A percentile compares a stretch with the other conserved stretches of the same genome.
Conservation (phyloP, 2,888 invertebrate species). For the Drosophila borealis region DNA sequence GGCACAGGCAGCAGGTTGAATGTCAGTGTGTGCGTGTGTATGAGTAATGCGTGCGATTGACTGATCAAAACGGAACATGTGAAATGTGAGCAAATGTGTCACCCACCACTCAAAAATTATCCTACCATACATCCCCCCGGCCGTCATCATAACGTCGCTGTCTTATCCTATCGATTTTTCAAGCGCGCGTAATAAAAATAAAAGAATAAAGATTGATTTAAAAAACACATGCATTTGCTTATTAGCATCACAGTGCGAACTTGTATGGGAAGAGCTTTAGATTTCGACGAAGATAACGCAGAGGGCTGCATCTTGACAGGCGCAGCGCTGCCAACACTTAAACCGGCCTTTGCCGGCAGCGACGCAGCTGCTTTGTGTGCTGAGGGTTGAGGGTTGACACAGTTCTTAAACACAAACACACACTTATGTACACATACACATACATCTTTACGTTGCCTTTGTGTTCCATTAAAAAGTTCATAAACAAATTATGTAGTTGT, state of each 20-base stretch:
- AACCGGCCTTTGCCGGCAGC: slow-evolving; percentile 58
- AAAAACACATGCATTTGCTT: slow-evolving; percentile 41
- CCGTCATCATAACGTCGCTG: no score
- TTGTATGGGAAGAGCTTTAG: slow-evolving; percentile 17
- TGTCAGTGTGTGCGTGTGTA: slow-evolving; percentile 10
- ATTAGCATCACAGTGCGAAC: slow-evolving; percentile 59
- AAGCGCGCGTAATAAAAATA: slow-evolving; percentile 6
- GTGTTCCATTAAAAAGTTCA: slow-evolving; percentile 49
- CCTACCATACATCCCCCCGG: neutral
- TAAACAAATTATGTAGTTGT: slow-evolving; percentile 76
- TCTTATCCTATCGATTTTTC: slow-evolving; percentile 31
- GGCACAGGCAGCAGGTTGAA: slow-evolving; percentile 36
- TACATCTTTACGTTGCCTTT: slow-evolving; percentile 22
- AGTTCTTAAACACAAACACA: slow-evolving; percentile 32
- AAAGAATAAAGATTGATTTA: slow-evolving; percentile 6
- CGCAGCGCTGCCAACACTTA: slow-evolving; percentile 21
- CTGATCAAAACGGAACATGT: slow-evolving; percentile 64
- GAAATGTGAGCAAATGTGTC: slow-evolving; percentile 63
- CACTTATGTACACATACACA: neutral
- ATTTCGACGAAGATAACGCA: slow-evolving; percentile 18
- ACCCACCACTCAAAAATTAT: slow-evolving; percentile 41
- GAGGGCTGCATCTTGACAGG: slow-evolving; percentile 25
- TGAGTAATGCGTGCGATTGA: slow-evolving; percentile 55
- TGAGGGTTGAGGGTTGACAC: slow-evolving; percentile 57
- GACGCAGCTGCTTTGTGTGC: slow-evolving; percentile 16